Base-by-base conservation (phyloP, 2,888 invertebrate genomes). In the Cryptophagus acutangulus region DNA sequence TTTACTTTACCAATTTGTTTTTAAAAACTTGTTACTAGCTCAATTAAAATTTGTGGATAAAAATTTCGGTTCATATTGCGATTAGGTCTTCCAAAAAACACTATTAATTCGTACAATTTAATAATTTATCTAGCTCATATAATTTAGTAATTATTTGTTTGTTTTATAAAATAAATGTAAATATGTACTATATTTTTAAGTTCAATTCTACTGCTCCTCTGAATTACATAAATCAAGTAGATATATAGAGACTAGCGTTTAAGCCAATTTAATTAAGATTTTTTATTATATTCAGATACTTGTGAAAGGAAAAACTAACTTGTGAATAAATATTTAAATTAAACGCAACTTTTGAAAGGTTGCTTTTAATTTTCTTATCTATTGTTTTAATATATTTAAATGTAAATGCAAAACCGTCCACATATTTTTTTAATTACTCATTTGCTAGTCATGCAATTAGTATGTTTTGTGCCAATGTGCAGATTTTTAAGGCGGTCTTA, bases 391-490 rank as follows among this genome's bases (percentile, higher is more conserved):
- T 6, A n/a, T 20, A 6, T n/a, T 8, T 8, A 20, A 20, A 6
- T n/a, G 24, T 20, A 20, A 20, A 20, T n/a, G 6, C 6, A 20
- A 20, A 20, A 20, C n/a, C n/a, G n/a, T n/a, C 24, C 6, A 8
- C 24, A 6, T n/a, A 20, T n/a, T 20, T 20, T 20, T 20, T 20
- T 20, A 20, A 20, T n/a, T 20, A 15, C 16, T 14, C 9, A n/a
- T 13, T 45, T 33, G 46, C 46, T 46, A 46, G 46, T 46, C 46
- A 46, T 35, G 18, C 33, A 17, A 39, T 46, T n/a, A n/a, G n/a
- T n/a, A n/a, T n/a, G n/a, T 39, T 45, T 41, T 40, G 46, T 46
- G 46, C 46, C 46, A 46, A 46, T 46, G 39, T 34, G 43, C 43
- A 45, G 36, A n/a, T 20, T 20, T n/a, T 20, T 20, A 8, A 8